Percentiles rank a stretch among this genome's conserved stretches.
These are phyloP conservation scores for Smutsia gigantea DNA, from an alignment of 2,797 vertebrate species.

Conservation along the genomic window DNA sequence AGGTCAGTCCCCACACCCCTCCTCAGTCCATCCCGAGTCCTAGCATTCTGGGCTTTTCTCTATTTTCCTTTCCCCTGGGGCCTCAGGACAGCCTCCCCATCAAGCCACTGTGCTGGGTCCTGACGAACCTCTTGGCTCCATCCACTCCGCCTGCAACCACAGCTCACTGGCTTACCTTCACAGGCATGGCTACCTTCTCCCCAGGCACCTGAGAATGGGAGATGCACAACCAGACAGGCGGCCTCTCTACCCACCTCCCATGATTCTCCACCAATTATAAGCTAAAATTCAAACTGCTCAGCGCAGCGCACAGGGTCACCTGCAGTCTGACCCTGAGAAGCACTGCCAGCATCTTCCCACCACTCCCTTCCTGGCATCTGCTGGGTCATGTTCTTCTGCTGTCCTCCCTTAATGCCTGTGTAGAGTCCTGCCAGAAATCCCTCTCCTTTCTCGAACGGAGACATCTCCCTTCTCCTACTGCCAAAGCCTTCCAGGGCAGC, in stretches of 20 bases:
- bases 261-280: background rate
- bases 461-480: accelerated
- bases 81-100: background rate
- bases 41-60: background rate
- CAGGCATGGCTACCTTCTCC: background rate
- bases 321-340: background rate
- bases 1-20: no score
- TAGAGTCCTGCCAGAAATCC: background rate
- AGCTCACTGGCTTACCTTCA: background rate
- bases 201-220: background rate
- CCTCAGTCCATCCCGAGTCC: background rate
- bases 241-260: background rate
- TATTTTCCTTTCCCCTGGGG: background rate
- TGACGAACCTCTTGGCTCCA: accelerated
- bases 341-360: accelerated
- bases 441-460: background rate
- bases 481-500: background rate
- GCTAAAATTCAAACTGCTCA: background rate
- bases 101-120: background rate
- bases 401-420: background rate
- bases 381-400: accelerated
- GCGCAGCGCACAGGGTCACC: background rate
- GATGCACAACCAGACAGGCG: accelerated
- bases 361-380: accelerated
- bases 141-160: background rate